Evolutionary conservation across 2,888 invertebrate species (phyloP).

Genomic region (Geotrupes spiniger): DNA sequence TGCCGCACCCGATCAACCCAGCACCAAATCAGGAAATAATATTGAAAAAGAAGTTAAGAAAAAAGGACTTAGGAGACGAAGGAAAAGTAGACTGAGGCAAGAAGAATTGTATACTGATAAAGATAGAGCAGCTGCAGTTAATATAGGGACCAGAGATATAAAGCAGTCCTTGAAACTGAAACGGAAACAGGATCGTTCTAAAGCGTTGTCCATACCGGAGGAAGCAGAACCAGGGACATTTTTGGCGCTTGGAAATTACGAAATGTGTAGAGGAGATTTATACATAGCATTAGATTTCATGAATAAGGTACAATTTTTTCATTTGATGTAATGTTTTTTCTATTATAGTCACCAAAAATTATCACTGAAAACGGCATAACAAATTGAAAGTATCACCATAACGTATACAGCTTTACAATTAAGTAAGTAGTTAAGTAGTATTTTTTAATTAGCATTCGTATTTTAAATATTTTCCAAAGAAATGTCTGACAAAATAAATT

Average conservation of each 20-base stretch:
- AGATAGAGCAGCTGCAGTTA: conserved; percentile 85
- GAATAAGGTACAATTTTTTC: conserved; percentile 67
- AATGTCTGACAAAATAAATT: no score
- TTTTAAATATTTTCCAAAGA: no score
- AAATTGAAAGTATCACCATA: no score
- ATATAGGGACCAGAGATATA: conserved; percentile 82
- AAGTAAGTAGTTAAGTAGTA: no score
- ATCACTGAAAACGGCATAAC: no score
- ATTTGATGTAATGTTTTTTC: no score
- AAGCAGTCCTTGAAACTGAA: conserved; percentile 81
- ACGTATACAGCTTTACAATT: no score
- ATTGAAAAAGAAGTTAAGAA: conserved; percentile 42
- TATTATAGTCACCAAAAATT: no score
- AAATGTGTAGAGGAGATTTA: conserved; percentile 72
- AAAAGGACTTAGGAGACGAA: conserved; percentile 31
- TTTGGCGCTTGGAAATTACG: conserved; percentile 71
- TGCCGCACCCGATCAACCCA: conserved; percentile 11
- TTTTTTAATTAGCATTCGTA: no score
- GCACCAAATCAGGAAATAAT: conserved; percentile 9
- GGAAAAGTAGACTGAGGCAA: conserved; percentile 42
- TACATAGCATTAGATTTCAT: conserved; percentile 72
- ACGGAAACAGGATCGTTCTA: conserved; percentile 72
- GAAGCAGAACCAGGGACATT: conserved; percentile 77
- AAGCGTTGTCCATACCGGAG: conserved; percentile 69
- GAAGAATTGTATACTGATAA: conserved; percentile 89